Evolutionary conservation across 2,888 invertebrate genomes (phyloP).

Genomic region (Epirrhoe tristata): DNA sequence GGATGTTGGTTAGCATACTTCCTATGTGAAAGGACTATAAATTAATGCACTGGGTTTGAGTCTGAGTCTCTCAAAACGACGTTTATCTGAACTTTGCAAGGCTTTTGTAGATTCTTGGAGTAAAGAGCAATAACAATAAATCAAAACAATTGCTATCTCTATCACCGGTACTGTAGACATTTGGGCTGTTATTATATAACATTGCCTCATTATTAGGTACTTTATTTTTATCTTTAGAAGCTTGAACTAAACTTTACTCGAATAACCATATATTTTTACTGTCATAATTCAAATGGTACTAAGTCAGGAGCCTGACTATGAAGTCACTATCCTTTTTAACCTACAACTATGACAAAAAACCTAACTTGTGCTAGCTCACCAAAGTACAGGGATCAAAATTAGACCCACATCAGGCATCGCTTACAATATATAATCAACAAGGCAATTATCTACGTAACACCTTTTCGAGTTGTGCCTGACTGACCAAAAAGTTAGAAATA

Average conservation of each 20-base stretch:
- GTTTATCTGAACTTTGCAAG: slow-evolving; percentile 14
- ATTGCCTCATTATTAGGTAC: slow-evolving; percentile 24
- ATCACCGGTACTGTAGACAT: slow-evolving; percentile 19
- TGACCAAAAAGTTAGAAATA: too few relatives aligned
- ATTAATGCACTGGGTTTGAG: too few relatives aligned
- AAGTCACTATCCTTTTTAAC: too few relatives aligned
- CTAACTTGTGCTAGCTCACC: background rate
- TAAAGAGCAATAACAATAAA: slow-evolving; percentile 26
- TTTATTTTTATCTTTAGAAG: slow-evolving; percentile 15
- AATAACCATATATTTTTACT: background rate
- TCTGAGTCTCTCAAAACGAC: background rate
- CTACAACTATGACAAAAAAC: background rate
- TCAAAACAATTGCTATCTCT: slow-evolving; percentile 28
- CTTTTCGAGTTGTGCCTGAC: too few relatives aligned
- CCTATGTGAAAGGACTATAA: too few relatives aligned
- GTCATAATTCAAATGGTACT: background rate
- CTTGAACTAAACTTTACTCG: background rate
- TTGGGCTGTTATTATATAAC: slow-evolving; percentile 23
- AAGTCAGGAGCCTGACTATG: too few relatives aligned
- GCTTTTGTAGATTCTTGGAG: slow-evolving; percentile 5
- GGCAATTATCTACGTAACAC: background rate
- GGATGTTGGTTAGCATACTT: too few relatives aligned
- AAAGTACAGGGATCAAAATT: background rate
- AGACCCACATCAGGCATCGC: background rate
- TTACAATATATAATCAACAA: background rate